Evolutionary conservation across 2,888 invertebrate species (phyloP), one percentile per base, ranked within the genome.

Genomic region (Lasioglossum calceatum): DNA sequence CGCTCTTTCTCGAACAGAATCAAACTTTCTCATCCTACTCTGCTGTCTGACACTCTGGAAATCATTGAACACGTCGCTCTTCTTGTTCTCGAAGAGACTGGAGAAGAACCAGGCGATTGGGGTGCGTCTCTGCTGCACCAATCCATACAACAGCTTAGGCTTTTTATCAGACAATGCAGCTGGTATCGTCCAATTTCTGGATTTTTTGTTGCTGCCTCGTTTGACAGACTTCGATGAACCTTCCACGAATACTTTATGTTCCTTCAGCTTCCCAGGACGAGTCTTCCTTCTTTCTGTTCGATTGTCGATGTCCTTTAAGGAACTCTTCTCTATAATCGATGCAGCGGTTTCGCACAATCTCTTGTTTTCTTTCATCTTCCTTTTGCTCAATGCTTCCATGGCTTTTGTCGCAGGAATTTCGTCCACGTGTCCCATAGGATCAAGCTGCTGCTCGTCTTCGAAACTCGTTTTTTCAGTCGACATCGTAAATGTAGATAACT

Each of bases 171-270:
- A 84, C 12, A 90, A 4, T 0, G 50, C 75, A 0, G 79, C 73
- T 0, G 89, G 86, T 12, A 87, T 88, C 77, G 50, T 70, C 87
- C 84, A 90, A 27, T 88, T 88, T 42, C 36, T 86, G 44, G 32
- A 70, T 50, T 84, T 91, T 10, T 2, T 0, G n/a, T 19, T n/a
- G 16, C 36, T 50, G 4, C 50, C 67, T 4, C 14, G 67, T 4
- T 4, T 82, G 3, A 77, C 84, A 70, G 10, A 42, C 36, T 19
- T 50, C 44, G 19, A 23, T 14, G 32, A 58, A 14, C 32, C n/a
- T 47, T 42, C 47, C 5, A 64, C 39, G 12, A 14, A 14, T 14
- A 47, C n/a, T 7, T 67, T 85, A 1, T 27, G 1, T 3, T 73
- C 78, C 64, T n/a, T 72, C 2, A 2, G 7, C 42, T 47, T 81